phyloP scores from a whole-genome alignment of 37 sponge, comb jelly and placozoan species.

The Chondrilla cf. caribensis region DNA sequence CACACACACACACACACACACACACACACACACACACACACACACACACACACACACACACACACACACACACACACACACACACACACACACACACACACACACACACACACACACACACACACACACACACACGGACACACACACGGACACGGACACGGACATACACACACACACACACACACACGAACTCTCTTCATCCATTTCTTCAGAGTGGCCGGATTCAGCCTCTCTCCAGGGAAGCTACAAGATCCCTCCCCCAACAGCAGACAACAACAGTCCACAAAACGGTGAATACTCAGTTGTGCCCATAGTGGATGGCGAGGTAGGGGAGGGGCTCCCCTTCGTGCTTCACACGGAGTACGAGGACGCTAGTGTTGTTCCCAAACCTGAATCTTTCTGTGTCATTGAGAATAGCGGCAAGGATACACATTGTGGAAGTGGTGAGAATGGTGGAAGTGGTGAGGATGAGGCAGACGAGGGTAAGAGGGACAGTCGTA shows the following conservation, averaged over 20 bases:
- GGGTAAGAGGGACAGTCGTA: neutral
- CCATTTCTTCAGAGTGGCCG: neutral
- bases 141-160: too few relatives aligned
- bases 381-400: neutral
- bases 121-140: too few relatives aligned
- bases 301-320: neutral
- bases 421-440: neutral
- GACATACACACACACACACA: too few relatives aligned
- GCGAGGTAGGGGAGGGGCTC: conserved; percentile 10
- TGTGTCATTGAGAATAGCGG: conserved; percentile 1
- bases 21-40: too few relatives aligned
- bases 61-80: too few relatives aligned
- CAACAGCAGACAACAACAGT: neutral
- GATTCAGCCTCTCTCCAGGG: neutral
- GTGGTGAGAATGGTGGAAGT: neutral
- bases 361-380: neutral
- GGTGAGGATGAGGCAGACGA: neutral
- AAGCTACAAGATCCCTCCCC: conserved; percentile 16
- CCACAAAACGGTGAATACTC: conserved; percentile 12
- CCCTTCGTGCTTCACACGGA: neutral
- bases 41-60: too few relatives aligned
- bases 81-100: too few relatives aligned
- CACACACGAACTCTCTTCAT: too few relatives aligned
- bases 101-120: too few relatives aligned
- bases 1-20: too few relatives aligned